phyloP scores from a whole-genome alignment of 2,113 vertebrate species.

The Azemiops feae region DNA sequence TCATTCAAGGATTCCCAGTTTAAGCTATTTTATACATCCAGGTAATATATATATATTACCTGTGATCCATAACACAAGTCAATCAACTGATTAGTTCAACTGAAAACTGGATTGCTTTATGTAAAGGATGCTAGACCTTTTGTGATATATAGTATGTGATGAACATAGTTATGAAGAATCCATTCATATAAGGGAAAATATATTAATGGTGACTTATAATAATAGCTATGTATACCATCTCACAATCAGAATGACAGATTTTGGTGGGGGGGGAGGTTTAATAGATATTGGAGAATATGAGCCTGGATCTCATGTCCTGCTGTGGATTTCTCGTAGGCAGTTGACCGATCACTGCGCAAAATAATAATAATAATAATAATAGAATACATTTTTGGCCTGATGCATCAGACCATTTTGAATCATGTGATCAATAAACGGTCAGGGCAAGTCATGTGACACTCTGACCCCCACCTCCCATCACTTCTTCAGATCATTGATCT shows the following conservation, averaged over 20 bases:
- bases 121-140: not conserved
- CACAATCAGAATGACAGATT: not conserved
- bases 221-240: not conserved
- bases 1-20: not conserved
- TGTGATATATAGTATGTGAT: not conserved
- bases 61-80: not conserved
- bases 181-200: not conserved
- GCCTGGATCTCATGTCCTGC: not conserved
- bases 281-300: not conserved
- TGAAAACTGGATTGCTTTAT: not conserved
- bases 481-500: not conserved
- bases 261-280: not conserved
- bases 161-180: not conserved
- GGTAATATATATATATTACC: too few species aligned
- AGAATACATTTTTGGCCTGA: too few species aligned
- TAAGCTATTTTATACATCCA: not conserved
- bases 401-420: not conserved
- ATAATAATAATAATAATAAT: not conserved
- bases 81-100: not conserved
- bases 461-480: not conserved
- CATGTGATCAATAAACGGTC: not conserved
- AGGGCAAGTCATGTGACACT: not conserved
- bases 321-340: not conserved
- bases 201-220: not conserved
- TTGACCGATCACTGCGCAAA: not conserved